Evolutionary conservation across 2,888 invertebrate species (phyloP).

Genomic region (Caenorhabditis sulstoni): DNA sequence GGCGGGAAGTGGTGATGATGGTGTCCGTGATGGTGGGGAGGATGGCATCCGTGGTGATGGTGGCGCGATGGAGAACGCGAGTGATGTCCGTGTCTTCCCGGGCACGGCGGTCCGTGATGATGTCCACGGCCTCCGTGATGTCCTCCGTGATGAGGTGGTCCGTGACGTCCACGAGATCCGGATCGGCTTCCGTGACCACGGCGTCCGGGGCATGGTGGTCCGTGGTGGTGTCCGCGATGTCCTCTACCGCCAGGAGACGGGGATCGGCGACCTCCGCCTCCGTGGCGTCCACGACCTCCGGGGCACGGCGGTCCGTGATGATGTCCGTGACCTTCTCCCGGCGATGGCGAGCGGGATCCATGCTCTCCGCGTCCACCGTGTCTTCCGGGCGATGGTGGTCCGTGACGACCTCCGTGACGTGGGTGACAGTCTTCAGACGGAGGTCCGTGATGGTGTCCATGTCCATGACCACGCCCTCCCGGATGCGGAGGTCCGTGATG

Average conservation of each 20-base stretch:
- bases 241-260: too few species aligned
- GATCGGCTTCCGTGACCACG: slow-evolving; percentile 4
- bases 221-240: slow-evolving; percentile 4
- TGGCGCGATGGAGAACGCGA: slow-evolving; percentile 21
- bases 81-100: slow-evolving; percentile 22
- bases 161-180: slow-evolving; percentile 15
- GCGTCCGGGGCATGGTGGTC: not conserved
- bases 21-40: slow-evolving; percentile 34
- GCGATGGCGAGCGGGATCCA: not conserved
- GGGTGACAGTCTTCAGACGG: not conserved
- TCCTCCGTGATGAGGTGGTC: slow-evolving; percentile 13
- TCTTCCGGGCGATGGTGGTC: slow-evolving; percentile 6
- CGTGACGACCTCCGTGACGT: slow-evolving; percentile 5
- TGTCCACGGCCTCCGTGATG: slow-evolving; percentile 22
- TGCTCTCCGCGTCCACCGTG: not conserved
- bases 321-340: not conserved
- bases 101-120: slow-evolving; percentile 28
- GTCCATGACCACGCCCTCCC: not conserved
- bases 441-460: not conserved
- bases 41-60: slow-evolving; percentile 25
- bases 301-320: not conserved
- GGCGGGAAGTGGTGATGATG: slow-evolving; percentile 43
- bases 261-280: too few species aligned
- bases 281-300: not conserved
- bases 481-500: slow-evolving; percentile 17